Evolutionary conservation across 2,888 invertebrate species (phyloP), one percentile per base, ranked within the genome.

Genomic region (Patella depressa): DNA sequence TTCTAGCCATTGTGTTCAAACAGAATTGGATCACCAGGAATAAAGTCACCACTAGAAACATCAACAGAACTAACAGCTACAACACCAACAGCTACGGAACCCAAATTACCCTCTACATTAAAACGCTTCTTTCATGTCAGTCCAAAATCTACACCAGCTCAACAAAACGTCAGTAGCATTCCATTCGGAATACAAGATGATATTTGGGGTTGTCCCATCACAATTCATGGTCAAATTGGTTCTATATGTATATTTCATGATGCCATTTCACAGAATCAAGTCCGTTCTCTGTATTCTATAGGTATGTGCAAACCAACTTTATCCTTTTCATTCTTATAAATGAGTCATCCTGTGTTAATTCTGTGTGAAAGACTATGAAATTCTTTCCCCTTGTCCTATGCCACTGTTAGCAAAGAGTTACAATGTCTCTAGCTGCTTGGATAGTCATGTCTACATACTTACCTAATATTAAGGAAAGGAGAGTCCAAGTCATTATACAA

Each of bases 181-280:
- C 93, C 93, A 0, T 90, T 92, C 57, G 93, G 93, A 53, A 92
- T 92, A 90, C 93, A 94, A 86, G 93, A 94, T 82, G 93, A 93
- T 0, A 92, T 93, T 11, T 94, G 93, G 88, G 94, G 94, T 0
- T 91, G 91, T 70, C 92, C 93, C 57, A 89, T 91, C 12, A 92
- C 93, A 76, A 86, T 94, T 7, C 90, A 91, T 71, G 94, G 94
- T 4, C 93, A 93, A 85, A 83, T 94, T 2, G 93, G 93, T 0
- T 92, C 92, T 17, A 92, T 93, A 11, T 89, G 93, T 73, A 87
- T 94, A 17, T 93, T 94, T 80, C 91, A 91, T 79, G 93, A 93
- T 75, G 86, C 91, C 1, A 82, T 93, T 9, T 86, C 88, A 19
- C 83, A 87, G 2, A 82, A 85, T n/a, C 92, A 92, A 73, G 90